Conservation (phyloP, 2,113 vertebrate genomes). For the Lichenostomus cassidix region DNA sequence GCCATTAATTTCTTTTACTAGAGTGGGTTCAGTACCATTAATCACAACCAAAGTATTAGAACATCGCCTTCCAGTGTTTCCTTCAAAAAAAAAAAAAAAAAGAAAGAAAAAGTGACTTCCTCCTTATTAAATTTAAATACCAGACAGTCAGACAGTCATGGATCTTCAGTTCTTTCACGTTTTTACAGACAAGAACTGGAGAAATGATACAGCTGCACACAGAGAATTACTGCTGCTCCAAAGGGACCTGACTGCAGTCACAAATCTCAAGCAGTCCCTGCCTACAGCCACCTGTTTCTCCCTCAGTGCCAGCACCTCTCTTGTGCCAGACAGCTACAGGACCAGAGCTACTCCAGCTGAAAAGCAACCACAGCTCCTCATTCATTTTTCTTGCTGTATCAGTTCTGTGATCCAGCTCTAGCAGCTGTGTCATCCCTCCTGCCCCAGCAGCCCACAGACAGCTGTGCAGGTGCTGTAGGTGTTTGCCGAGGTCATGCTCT, state of each 20-base stretch:
- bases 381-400: not conserved
- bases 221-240: not conserved
- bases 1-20: not conserved
- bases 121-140: not conserved
- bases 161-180: not conserved
- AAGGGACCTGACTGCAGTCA: not conserved
- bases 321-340: not conserved
- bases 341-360: not conserved
- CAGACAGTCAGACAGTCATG: not conserved
- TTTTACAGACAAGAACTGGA: not conserved
- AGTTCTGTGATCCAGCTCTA: not conserved
- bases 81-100: not conserved
- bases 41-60: not conserved
- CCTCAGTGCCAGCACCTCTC: not conserved
- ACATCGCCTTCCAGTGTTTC: not conserved
- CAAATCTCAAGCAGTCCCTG: not conserved
- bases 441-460: not conserved
- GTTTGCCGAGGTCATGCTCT: not conserved
- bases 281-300: not conserved
- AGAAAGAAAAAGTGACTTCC: not conserved
- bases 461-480: fast-evolving
- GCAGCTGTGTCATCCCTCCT: not conserved
- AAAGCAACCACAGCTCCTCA: fast-evolving
- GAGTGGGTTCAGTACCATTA: not conserved
- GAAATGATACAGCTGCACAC: not conserved